Evolutionary conservation across 1,140 invertebrate species (phyloP).

Genomic region (Chrysomallon squamiferum): DNA sequence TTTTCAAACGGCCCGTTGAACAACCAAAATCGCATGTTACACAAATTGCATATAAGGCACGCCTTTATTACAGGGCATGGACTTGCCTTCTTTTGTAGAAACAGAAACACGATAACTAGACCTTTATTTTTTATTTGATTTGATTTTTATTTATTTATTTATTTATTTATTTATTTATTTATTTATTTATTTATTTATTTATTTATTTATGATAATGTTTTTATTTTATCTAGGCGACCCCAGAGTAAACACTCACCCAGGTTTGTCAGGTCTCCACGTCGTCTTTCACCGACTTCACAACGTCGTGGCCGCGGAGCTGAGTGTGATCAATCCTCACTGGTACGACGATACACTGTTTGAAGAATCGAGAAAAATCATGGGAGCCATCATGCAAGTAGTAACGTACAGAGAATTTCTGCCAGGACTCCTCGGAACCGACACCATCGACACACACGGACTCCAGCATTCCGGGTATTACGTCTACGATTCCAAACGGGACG

Average conservation of each 20-base stretch:
- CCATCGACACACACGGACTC: constrained; percentile 14
- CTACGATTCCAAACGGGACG: not conserved
- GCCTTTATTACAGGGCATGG: no score
- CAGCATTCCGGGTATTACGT: not conserved
- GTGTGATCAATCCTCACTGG: constrained; percentile 69
- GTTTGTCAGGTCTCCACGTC: not conserved
- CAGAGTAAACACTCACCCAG: not conserved
- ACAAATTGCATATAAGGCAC: no score
- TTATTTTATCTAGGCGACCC: not conserved
- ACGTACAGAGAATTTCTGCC: constrained; percentile 71
- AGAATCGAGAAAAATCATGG: constrained; percentile 84
- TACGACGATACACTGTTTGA: constrained; percentile 90
- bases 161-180: no score
- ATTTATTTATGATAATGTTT: not conserved
- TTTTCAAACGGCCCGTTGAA: no score
- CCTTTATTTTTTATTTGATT: no score
- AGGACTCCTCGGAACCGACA: constrained; percentile 12
- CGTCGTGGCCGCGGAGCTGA: not conserved
- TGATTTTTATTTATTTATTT: no score
- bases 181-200: no score
- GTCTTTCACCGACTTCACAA: not conserved
- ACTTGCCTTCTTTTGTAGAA: no score
- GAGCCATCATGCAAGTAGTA: constrained; percentile 93
- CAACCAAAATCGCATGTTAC: no score
- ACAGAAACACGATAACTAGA: no score